These are phyloP conservation scores for Stegostoma tigrinum DNA, from an alignment of 2,113 vertebrate species.

Conservation along the genomic window DNA sequence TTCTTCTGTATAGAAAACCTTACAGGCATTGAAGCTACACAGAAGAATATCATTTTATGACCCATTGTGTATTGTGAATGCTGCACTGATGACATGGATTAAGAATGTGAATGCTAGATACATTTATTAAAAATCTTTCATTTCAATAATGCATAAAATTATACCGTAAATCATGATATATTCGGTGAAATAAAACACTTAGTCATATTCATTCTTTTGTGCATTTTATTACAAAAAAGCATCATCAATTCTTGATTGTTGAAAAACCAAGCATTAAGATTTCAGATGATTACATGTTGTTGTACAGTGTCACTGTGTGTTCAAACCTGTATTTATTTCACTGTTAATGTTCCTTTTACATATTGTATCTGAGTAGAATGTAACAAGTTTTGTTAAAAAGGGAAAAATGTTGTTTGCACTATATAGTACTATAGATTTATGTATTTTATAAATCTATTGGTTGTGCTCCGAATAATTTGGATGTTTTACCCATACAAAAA, in stretches of 20 bases:
- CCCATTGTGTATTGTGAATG: neutral
- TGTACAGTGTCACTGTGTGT: neutral
- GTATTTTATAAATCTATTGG: slow-evolving; percentile 17
- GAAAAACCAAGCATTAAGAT: neutral
- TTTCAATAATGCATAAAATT: slow-evolving; percentile 15
- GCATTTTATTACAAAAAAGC: neutral
- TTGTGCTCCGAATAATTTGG: slow-evolving; percentile 14
- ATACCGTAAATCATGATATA: neutral
- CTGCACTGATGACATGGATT: neutral
- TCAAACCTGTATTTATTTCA: slow-evolving; percentile 18
- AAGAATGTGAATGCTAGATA: slow-evolving; percentile 11
- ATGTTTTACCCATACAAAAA: neutral
- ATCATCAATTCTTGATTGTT: neutral
- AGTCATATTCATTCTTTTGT: neutral
- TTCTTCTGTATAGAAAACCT: neutral
- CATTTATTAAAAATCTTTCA: neutral
- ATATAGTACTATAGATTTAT: slow-evolving; percentile 7
- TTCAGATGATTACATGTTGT: neutral
- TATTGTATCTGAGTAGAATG: slow-evolving; percentile 16
- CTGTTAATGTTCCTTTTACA: slow-evolving; percentile 7
- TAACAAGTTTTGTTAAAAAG: slow-evolving; percentile 20
- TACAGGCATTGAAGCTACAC: neutral
- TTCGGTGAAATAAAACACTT: slow-evolving; percentile 1
- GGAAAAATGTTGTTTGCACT: slow-evolving; percentile 23
- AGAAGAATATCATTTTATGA: neutral